Evolutionary conservation across 2,113 vertebrate genomes (phyloP).

Genomic region (Grus americana): DNA sequence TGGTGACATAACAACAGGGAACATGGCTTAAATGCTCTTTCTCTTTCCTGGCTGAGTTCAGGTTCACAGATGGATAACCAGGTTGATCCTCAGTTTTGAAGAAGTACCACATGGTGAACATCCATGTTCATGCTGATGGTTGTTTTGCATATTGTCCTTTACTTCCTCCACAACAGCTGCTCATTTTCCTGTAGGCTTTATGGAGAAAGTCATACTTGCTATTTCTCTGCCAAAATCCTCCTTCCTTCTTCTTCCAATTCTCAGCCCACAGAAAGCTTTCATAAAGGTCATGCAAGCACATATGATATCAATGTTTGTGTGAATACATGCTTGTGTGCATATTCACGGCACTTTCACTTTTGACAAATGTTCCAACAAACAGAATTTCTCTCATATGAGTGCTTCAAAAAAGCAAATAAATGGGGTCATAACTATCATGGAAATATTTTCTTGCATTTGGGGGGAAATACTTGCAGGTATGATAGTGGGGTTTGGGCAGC

Average conservation of each 20-base stretch:
- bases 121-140: background rate
- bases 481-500: background rate
- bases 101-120: background rate
- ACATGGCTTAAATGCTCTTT: background rate
- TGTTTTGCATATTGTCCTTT: slow-evolving; percentile 26
- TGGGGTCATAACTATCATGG: background rate
- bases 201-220: background rate
- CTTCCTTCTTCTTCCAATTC: background rate
- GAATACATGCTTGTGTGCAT: slow-evolving; percentile 41
- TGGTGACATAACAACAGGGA: background rate
- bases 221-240: slow-evolving; percentile 36
- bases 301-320: slow-evolving; percentile 44
- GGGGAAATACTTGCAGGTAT: background rate
- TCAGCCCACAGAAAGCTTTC: slow-evolving; percentile 23
- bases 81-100: background rate
- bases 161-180: slow-evolving; percentile 56
- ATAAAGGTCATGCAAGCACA: slow-evolving; percentile 20
- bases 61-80: background rate
- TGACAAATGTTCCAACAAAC: slow-evolving; percentile 34
- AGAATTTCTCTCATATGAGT: background rate
- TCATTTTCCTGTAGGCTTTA: slow-evolving; percentile 34
- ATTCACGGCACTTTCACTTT: slow-evolving; percentile 36
- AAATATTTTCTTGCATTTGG: background rate
- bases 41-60: background rate
- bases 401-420: slow-evolving; percentile 7